Evolutionary conservation across 2,797 vertebrate species (phyloP).

Genomic region (Sternotherus odoratus): DNA sequence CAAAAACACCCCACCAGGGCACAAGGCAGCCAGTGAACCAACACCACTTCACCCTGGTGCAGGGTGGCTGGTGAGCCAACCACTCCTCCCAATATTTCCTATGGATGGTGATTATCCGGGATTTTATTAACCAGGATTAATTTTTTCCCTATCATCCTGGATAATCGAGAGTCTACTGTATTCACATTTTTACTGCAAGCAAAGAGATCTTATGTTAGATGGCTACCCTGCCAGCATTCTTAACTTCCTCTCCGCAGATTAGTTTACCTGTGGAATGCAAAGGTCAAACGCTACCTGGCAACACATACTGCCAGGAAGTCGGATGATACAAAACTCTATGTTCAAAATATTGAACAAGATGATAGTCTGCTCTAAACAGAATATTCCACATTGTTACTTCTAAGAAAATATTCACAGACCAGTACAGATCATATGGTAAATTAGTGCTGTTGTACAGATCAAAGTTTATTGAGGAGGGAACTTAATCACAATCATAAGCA

Average conservation of each 20-base stretch:
- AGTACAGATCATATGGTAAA: neutral
- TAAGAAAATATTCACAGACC: neutral
- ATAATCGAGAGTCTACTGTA: too few species aligned
- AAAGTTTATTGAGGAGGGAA: neutral
- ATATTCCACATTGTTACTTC: neutral
- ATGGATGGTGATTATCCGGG: too few species aligned
- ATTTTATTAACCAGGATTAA: too few species aligned
- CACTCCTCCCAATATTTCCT: too few species aligned
- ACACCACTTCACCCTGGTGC: too few species aligned
- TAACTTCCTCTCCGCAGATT: neutral
- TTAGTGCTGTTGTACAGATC: neutral
- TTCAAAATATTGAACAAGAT: neutral
- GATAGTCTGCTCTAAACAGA: neutral
- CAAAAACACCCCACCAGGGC: too few species aligned
- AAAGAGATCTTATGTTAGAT: neutral
- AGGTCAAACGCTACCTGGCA: neutral
- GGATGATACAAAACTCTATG: neutral
- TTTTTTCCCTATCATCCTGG: too few species aligned
- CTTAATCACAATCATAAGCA: neutral
- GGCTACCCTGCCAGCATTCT: neutral
- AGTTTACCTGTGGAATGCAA: neutral
- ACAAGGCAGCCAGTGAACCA: too few species aligned
- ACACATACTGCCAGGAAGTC: neutral
- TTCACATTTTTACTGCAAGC: neutral
- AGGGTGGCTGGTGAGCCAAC: too few species aligned